phyloP scores from a whole-genome alignment of 1,140 invertebrate genomes.

The Drosophila mayri region DNA sequence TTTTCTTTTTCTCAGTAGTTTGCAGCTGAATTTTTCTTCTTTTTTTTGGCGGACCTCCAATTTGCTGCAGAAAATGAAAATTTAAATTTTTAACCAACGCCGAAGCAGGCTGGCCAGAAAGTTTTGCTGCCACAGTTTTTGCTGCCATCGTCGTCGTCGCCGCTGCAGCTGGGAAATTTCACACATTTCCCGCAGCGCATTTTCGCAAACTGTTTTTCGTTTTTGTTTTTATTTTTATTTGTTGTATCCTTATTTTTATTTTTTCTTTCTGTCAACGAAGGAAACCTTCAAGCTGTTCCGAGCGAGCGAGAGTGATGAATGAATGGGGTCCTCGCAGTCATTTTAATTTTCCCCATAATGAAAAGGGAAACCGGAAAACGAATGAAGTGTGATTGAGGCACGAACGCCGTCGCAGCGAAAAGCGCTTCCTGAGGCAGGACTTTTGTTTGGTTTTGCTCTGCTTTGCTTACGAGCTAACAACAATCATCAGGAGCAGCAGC shows the following conservation, averaged over 20 bases:
- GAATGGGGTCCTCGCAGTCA: slow-evolving; percentile 40
- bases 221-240: slow-evolving; percentile 28
- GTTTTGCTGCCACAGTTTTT: slow-evolving; percentile 58
- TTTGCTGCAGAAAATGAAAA: slow-evolving; percentile 80
- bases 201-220: slow-evolving; percentile 56
- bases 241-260: slow-evolving; percentile 5
- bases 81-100: slow-evolving; percentile 82
- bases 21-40: slow-evolving; percentile 8
- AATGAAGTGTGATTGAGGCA: slow-evolving; percentile 58
- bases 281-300: slow-evolving; percentile 39
- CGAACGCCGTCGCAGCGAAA: slow-evolving; percentile 1
- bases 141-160: neutral
- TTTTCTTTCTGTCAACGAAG: slow-evolving; percentile 62
- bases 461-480: slow-evolving; percentile 54
- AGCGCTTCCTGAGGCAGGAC: slow-evolving; percentile 20
- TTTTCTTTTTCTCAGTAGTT: slow-evolving; percentile 32
- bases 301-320: slow-evolving; percentile 61
- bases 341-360: slow-evolving; percentile 69
- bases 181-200: slow-evolving; percentile 77
- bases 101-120: slow-evolving; percentile 51
- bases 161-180: slow-evolving; percentile 76
- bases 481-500: slow-evolving; percentile 31
- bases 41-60: slow-evolving; percentile 42
- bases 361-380: slow-evolving; percentile 45
- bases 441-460: slow-evolving; percentile 39